These are phyloP conservation scores for Cossypha niveicapilla DNA, from an alignment of 2,797 vertebrate species.

Conservation along the genomic window DNA sequence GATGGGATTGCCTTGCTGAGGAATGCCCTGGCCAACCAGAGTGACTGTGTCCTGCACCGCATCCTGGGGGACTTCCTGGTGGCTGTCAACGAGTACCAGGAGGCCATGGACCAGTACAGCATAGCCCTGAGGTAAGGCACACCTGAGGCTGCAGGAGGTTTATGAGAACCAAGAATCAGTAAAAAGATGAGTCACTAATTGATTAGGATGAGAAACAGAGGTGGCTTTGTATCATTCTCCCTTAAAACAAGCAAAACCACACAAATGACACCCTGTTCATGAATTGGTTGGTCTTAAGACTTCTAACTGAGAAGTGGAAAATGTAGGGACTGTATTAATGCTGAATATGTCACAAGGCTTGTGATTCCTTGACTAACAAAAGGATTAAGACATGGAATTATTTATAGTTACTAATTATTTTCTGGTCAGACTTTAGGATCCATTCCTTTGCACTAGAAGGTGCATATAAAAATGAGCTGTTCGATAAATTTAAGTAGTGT, in stretches of 20 bases:
- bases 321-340: not conserved
- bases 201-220: not conserved
- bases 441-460: not conserved
- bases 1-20: conserved; percentile 93
- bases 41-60: conserved; percentile 94
- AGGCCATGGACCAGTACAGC: conserved; percentile 99
- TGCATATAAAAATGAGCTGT: not conserved
- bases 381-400: not conserved
- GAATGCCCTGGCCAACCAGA: conserved; percentile 94
- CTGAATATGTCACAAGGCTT: not conserved
- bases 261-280: not conserved
- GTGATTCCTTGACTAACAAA: not conserved
- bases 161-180: fast-evolving
- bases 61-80: conserved; percentile 98
- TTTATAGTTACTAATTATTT: not conserved
- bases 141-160: fast-evolving
- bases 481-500: not conserved
- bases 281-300: not conserved
- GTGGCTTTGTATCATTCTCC: not conserved
- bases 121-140: conserved; percentile 86
- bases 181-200: not conserved
- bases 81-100: conserved; percentile 95
- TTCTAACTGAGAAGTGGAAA: not conserved
- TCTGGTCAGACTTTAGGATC: not conserved
- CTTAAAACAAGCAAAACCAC: not conserved